Conservation (phyloP, 2,797 vertebrate species). For the Bovichtus diacanthus region DNA sequence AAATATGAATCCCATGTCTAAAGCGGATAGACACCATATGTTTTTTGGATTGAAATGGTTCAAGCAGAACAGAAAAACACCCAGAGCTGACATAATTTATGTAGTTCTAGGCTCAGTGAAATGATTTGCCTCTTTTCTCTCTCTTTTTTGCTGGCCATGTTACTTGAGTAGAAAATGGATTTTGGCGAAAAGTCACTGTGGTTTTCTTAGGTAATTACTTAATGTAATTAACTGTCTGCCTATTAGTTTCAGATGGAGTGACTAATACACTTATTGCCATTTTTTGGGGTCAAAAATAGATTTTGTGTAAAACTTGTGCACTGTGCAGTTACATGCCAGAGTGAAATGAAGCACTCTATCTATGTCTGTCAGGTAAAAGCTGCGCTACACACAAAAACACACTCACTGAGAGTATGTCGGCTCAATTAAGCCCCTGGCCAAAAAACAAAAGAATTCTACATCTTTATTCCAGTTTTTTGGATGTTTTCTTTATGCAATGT, state of each 20-base stretch:
- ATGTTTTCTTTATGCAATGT: slow-evolving; percentile 24
- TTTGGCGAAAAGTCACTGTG: slow-evolving; percentile 26
- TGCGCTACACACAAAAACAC: neutral
- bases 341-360: neutral
- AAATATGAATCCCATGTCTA: slow-evolving; percentile 81
- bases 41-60: slow-evolving; percentile 79
- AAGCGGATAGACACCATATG: slow-evolving; percentile 80
- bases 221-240: slow-evolving; percentile 25
- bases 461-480: slow-evolving; percentile 17
- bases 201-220: slow-evolving; percentile 52
- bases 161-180: slow-evolving; percentile 22
- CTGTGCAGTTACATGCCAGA: neutral
- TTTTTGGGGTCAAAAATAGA: too few species aligned
- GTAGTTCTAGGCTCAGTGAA: slow-evolving; percentile 56
- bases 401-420: neutral
- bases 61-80: slow-evolving; percentile 77
- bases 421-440: slow-evolving; percentile 3
- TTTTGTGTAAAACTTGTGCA: too few species aligned
- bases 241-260: too few species aligned
- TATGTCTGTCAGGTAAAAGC: slow-evolving; percentile 12
- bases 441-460: slow-evolving; percentile 17
- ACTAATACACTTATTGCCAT: too few species aligned
- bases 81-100: slow-evolving; percentile 79
- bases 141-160: slow-evolving; percentile 34
- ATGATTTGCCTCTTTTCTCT: slow-evolving; percentile 59